phyloP scores from a whole-genome alignment of 1,140 invertebrate species.

The Zaprionus davidi region DNA sequence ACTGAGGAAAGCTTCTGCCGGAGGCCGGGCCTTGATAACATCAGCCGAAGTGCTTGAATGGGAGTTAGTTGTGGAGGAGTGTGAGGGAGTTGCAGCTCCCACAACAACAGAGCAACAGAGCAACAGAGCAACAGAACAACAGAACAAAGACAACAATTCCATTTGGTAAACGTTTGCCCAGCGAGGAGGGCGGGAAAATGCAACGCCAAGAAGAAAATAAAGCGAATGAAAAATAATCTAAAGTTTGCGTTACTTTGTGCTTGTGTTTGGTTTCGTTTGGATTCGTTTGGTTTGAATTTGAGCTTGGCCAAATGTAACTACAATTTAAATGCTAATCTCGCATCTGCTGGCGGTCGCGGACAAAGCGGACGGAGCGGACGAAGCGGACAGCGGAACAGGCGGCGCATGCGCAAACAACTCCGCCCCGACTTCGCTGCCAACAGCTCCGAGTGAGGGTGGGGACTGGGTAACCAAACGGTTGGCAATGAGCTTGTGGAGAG shows the following conservation, averaged over 20 bases:
- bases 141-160: slow-evolving; percentile 77
- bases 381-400: slow-evolving; percentile 13
- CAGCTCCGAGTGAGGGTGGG: slow-evolving; percentile 42
- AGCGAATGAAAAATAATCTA: slow-evolving; percentile 77
- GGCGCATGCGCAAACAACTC: slow-evolving; percentile 70
- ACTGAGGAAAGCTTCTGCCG: slow-evolving; percentile 66
- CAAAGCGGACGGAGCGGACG: slow-evolving; percentile 46
- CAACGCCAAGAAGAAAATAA: slow-evolving; percentile 57
- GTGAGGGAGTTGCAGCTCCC: slow-evolving; percentile 44
- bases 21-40: slow-evolving; percentile 68
- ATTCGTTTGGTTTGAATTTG: slow-evolving; percentile 44
- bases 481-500: neutral
- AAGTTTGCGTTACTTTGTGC: slow-evolving; percentile 51
- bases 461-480: slow-evolving; percentile 5
- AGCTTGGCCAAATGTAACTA: slow-evolving; percentile 76
- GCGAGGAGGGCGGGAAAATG: slow-evolving; percentile 45
- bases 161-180: slow-evolving; percentile 74
- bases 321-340: slow-evolving; percentile 82
- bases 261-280: slow-evolving; percentile 30
- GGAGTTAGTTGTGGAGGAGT: slow-evolving; percentile 9
- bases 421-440: slow-evolving; percentile 45
- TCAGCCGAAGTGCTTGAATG: slow-evolving; percentile 48
- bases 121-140: slow-evolving; percentile 41
- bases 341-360: slow-evolving; percentile 68
- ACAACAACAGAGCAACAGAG: slow-evolving; percentile 48